Evolutionary conservation across 2,888 invertebrate genomes (phyloP).

Genomic region (Cataglyphis albicans): DNA sequence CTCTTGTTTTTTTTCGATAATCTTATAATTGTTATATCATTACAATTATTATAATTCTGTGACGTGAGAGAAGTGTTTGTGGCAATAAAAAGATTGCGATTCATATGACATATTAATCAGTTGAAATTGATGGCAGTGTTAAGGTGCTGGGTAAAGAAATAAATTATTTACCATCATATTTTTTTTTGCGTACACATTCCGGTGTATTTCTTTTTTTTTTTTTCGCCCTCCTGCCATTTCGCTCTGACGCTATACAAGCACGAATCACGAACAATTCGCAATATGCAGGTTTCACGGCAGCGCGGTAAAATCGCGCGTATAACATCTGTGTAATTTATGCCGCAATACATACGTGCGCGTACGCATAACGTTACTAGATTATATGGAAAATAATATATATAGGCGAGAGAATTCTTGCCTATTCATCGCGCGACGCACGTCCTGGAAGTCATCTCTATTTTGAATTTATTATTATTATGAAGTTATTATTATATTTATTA

Average conservation of each 20-base stretch:
- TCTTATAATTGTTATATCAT: neutral
- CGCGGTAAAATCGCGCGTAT: constrained; percentile 63
- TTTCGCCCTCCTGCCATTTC: neutral
- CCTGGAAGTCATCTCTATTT: constrained; percentile 19
- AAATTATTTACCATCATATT: neutral
- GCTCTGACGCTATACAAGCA: constrained; percentile 17
- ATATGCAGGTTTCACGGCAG: constrained; percentile 44
- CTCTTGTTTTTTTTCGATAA: neutral
- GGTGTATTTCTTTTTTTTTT: neutral
- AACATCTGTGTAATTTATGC: constrained; percentile 64
- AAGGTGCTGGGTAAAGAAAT: neutral
- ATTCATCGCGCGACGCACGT: constrained; percentile 26
- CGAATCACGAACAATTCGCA: constrained; percentile 57
- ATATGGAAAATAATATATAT: constrained; percentile 63
- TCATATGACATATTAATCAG: neutral
- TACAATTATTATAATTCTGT: neutral
- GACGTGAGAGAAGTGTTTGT: neutral
- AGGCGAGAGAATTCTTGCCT: constrained; percentile 16
- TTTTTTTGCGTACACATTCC: neutral
- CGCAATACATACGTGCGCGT: constrained; percentile 7
- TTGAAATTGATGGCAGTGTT: neutral
- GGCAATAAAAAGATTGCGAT: neutral
- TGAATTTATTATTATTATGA: constrained; percentile 45
- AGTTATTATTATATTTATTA: constrained; percentile 49
- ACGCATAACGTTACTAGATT: constrained; percentile 18